Evolutionary conservation across 2,888 invertebrate genomes (phyloP), one percentile per base, ranked within the genome.

Genomic region (Eristalinus aeneus): DNA sequence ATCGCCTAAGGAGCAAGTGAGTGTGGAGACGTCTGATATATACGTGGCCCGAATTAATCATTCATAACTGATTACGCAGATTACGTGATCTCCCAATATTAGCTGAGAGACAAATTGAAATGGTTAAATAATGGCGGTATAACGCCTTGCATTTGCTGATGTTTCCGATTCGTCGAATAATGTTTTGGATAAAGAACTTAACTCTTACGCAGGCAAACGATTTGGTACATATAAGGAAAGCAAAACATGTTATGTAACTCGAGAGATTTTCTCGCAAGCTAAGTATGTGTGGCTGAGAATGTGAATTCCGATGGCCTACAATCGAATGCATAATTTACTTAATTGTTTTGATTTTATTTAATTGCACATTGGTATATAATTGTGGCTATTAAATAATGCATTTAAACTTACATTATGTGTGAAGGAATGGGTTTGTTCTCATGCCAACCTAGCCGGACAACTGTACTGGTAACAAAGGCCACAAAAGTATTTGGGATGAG

Each of bases 11-110:
- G n/a, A n/a, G n/a, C n/a, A 46, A 46, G 46, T 16, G 46, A 46
- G 16, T 16, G 16, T 5, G 16, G 16, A 27, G 27, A 46, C 16
- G 16, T 16, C 16, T 46, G 16, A 34, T 34, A 36, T 3, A 12
- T 68, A 68, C 68, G 68, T 34, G 68, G 32, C 4, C 3, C 54
- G 56, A 54, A 68, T 68, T 56, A 68, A 56, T 56, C 12, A 34
- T 32, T 36, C 34, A n/a, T 23, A 34, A 56, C 20, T 22, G 32
- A 32, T 34, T 34, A 58, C 58, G 58, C 27, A n/a, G 46, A 46
- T 46, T 46, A 46, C 46, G 46, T 46, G 46, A 46, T 16, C 46
- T 46, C 16, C 8, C 46, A 46, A 46, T 46, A 46, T 16, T 39
- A n/a, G 39, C 16, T 8, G 9, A 46, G 46, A 46, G 46, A 46